Base-by-base conservation (phyloP, 2,113 vertebrate species). In the Rhegmatorhina hoffmannsi region DNA sequence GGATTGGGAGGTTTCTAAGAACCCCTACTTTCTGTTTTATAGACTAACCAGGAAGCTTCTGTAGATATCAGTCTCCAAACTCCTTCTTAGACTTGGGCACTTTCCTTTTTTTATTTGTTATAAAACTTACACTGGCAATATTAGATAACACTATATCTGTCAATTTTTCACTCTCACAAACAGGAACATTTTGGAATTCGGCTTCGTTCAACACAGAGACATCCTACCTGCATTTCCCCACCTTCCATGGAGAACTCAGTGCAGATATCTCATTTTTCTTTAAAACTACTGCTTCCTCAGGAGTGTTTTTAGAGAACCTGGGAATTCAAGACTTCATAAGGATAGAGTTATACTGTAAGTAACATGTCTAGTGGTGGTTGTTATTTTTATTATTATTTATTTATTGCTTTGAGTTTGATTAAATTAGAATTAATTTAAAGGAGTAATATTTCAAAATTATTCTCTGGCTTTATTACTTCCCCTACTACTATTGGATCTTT, bases 311-410 rank as follows among this genome's bases (percentile, higher is more conserved):
- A 96, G 99, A 99, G 96, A 99, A 99, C 93, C 97, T 99, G 68
- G 99, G 99, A 89, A 99, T 99, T 94, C 99, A 98, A 47, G 99
- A 99, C 89, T 99, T 99, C 95, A 99, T 99, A 86, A 98, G 99
- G 60, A 98, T 99, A 84, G 99, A 99, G 68, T 98, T 99, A 59
- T 97, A 98, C 89, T 98, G 99, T 99, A 97, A 99, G 99, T 99
- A 49, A 52, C 3, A 28, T 13, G 7, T 49, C 8, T 67, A 25
- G 47, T 18, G 1, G 13, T 87, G 67, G 1, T 40, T 44, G 3
- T 18, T 46, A 2, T 43, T 63, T 1, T 36, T 62, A 8, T 17
- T 96, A 4, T 21, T 55, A 17, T 11, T 56, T n/a, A n/a, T n/a
- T n/a, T 56, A 7, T 11, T 53, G 3, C 9, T 68, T 87, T 73